Base-by-base conservation (phyloP, 64 coral and sea anemone genomes). In the Montipora sp. region DNA sequence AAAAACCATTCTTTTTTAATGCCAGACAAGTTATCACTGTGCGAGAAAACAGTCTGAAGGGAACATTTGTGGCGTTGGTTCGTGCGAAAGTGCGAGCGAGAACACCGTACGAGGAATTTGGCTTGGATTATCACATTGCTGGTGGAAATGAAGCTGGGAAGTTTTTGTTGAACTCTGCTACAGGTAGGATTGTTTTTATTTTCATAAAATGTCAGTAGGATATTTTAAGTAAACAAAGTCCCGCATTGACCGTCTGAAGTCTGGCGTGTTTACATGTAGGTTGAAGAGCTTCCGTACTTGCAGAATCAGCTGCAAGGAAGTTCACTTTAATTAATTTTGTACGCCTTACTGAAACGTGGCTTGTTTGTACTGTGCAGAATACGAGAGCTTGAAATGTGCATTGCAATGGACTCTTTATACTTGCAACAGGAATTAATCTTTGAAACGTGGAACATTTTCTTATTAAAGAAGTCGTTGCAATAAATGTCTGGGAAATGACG, bases 21-120 rank as follows among this genome's bases (percentile, higher is more conserved):
- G 58, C 87, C 23, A 79, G 83, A 5, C 83, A 91, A 47, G 45
- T 65, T 71, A 89, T 89, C 7, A 59, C 19, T 65, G 76, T 98
- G 4, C 92, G 87, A 47, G 97, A 98, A 80, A 94, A 98, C 86
- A 86, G 91, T 44, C 73, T 58, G 66, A 74, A 43, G 24, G 92
- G 83, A 23, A 88, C 97, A 48, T 98, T 96, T 66, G 97, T 98
- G 49, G 63, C 84, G 79, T 74, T 96, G 5, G 81, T 93, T 7
- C 77, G 84, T 45, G 91, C 94, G 5, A 84, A 51, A 77, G 46
- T 93, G 11, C 58, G 71, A 79, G 75, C 71, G 16, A 14, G 65
- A 87, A 63, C 67, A 63, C 36, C 66, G 15, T 5, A 83, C 50
- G 22, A 87, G 19, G 78, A 47, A 18, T 49, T 12, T n/a, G 43